phyloP scores from a whole-genome alignment of 2,888 invertebrate genomes.

The Aethes cnicana region DNA sequence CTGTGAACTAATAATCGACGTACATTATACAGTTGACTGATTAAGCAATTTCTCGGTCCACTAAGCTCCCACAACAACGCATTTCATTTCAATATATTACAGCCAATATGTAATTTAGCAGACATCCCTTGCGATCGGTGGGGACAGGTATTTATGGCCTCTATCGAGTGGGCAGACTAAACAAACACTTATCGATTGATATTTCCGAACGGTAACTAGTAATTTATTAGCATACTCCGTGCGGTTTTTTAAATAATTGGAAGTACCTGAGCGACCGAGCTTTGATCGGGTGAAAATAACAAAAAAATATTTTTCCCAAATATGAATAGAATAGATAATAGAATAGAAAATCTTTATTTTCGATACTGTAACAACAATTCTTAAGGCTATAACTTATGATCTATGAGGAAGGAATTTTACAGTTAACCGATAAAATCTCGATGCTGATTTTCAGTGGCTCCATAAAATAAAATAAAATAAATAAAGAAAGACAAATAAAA shows the following conservation, averaged over 20 bases:
- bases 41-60: constrained; percentile 77
- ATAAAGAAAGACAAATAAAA: too few relatives aligned
- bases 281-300: not conserved
- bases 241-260: constrained; percentile 26
- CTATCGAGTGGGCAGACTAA: constrained; percentile 44
- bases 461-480: too few relatives aligned
- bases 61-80: constrained; percentile 57
- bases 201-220: constrained; percentile 16
- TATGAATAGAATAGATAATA: too few relatives aligned
- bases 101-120: constrained; percentile 72
- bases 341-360: too few relatives aligned
- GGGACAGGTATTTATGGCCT: constrained; percentile 56
- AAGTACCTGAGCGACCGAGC: too few relatives aligned
- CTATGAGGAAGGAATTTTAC: too few relatives aligned
- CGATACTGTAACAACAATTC: too few relatives aligned
- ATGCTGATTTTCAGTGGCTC: too few relatives aligned
- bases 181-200: constrained; percentile 33
- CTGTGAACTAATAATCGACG: constrained; percentile 69
- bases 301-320: not conserved
- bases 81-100: constrained; percentile 75
- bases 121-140: constrained; percentile 52
- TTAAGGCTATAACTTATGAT: too few relatives aligned
- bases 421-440: too few relatives aligned
- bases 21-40: constrained; percentile 73
- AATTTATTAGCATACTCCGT: constrained; percentile 25